Evolutionary conservation across 2,797 vertebrate species (phyloP), one percentile per base, ranked within the genome.

Genomic region (Coilia nasus): DNA sequence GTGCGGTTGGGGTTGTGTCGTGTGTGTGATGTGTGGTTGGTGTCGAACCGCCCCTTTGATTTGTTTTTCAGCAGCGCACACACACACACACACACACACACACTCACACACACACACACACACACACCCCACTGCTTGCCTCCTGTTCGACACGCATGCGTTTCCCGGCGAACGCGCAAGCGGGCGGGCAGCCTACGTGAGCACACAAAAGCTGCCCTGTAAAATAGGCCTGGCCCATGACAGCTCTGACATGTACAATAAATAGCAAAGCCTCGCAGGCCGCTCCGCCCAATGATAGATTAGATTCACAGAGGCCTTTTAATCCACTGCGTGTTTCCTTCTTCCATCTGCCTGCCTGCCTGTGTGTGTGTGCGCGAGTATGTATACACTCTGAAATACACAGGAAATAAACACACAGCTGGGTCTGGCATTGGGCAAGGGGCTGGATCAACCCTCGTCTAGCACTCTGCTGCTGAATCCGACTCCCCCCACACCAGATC

Each of bases 181-280:
- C 35, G 86, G 62, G 2, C 84, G 87, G 88, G 88, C 60, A 89
- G 88, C 87, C 81, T 80, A 31, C 23, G 82, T 83, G 85, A 91
- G 89, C 85, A 90, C 89, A 93, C 93, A 92, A 92, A 94, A 93
- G 89, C 84, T 86, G 88, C 78, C 90, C 90, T 91, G 93, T 93
- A 91, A 89, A 92, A 83, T 85, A 85, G 88, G 90, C 35, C 81
- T 88, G 86, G 84, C 84, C 86, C 91, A 93, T 92, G 95, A 94
- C 94, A 94, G 92, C 90, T 89, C 88, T 94, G 95, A 96, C 94
- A 93, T 89, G 91, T 85, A 94, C 88, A 92, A 95, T 94, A 95
- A 94, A 95, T 92, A 92, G 64, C 85, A 85, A 93, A 90, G 89
- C 93, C 91, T 91, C 88, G 81, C 84, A 60, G 87, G 89, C 91